Base-by-base conservation (phyloP, 2,888 invertebrate genomes). In the Venusia cambrica region DNA sequence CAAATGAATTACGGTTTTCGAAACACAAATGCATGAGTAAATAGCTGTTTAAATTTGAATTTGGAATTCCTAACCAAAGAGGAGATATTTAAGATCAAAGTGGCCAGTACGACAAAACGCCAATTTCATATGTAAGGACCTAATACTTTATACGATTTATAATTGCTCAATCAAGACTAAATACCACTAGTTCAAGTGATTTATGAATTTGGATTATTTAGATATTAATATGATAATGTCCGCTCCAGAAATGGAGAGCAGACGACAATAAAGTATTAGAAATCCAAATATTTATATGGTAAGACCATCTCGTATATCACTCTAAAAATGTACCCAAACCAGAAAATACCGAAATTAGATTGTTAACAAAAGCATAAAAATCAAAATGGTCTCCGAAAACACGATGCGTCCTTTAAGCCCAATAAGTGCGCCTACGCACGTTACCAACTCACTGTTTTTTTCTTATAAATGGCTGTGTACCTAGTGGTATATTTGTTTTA, bases 391-490 rank as follows among this genome's bases (percentile, higher is more conserved):
- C n/a, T 51, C 38, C 38, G 65, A 74, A 64, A 63, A 66, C 42
- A 48, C 57, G 57, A 46, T 58, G 56, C 66, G 60, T 67, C 70
- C 69, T 71, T 64, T 43, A 48, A 56, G 62, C 59, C 53, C 60
- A 69, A 79, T 73, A 76, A 62, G 58, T 62, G 54, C 77, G 55
- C 84, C 84, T 70, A 83, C 84, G 68, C 77, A 62, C 32, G 20
- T n/a, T n/a, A n/a, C n/a, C n/a, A n/a, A n/a, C n/a, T n/a, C n/a
- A n/a, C n/a, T n/a, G n/a, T n/a, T n/a, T n/a, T n/a, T n/a, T n/a
- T n/a, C n/a, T n/a, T n/a, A n/a, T n/a, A n/a, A n/a, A n/a, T n/a
- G n/a, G n/a, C n/a, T n/a, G n/a, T n/a, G n/a, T n/a, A n/a, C n/a
- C n/a, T n/a, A n/a, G n/a, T n/a, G 40, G 28, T 48, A 65, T 72